Conservation (phyloP, 2,888 invertebrate species). For the Melinaea menophilus region DNA sequence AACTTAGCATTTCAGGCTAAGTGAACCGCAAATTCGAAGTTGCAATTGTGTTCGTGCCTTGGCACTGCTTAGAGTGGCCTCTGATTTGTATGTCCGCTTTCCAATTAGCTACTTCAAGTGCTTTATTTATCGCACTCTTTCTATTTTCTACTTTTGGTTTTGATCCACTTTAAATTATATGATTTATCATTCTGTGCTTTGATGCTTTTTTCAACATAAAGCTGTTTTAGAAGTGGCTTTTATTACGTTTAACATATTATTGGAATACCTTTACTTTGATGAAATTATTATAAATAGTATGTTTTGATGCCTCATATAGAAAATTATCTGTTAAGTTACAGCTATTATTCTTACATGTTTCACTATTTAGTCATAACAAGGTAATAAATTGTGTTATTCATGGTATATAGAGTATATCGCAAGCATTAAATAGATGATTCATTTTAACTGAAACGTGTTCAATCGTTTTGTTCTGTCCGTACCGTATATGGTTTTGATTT, state of each 20-base stretch:
- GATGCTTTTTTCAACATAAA: neutral
- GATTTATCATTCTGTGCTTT: conserved; percentile 8
- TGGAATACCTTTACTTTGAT: too few species aligned
- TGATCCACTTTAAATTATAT: conserved; percentile 15
- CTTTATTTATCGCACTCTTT: conserved; percentile 68
- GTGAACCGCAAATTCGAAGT: too few species aligned
- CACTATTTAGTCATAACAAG: too few species aligned
- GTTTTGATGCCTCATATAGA: too few species aligned
- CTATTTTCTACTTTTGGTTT: conserved; percentile 62
- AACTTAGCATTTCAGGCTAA: too few species aligned
- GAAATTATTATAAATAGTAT: too few species aligned
- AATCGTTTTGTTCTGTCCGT: conserved; percentile 44
- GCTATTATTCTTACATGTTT: too few species aligned
- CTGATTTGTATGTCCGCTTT: conserved; percentile 71
- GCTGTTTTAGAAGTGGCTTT: neutral
- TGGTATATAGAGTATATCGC: conserved; percentile 18
- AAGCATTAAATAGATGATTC: conserved; percentile 18
- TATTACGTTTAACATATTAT: too few species aligned
- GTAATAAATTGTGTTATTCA: neutral
- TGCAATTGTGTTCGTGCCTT: conserved; percentile 19
- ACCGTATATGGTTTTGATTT: conserved; percentile 60
- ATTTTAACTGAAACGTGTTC: conserved; percentile 44
- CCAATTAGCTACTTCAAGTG: conserved; percentile 66
- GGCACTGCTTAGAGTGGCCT: conserved; percentile 53
- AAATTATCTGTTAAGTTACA: too few species aligned